Percentiles rank a stretch among this genome's conserved stretches.
These are phyloP conservation scores for Drosophila seguyi DNA, from an alignment of 1,140 invertebrate genomes.

Conservation along the genomic window DNA sequence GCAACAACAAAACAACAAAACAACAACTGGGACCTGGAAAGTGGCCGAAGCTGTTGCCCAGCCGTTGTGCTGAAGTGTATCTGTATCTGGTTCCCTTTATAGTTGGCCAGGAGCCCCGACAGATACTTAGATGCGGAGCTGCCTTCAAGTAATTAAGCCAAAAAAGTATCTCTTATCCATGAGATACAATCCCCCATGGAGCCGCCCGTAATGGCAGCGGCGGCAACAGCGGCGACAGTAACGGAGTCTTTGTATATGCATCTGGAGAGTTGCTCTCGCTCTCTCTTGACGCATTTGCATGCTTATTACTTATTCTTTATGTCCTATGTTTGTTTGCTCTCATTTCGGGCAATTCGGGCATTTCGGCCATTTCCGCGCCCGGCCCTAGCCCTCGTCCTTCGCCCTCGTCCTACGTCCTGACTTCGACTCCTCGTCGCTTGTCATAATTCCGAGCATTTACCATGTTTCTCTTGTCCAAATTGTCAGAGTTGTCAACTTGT, in stretches of 20 bases:
- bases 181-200: conserved; percentile 30
- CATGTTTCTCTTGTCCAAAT: conserved; percentile 75
- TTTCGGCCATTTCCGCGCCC: background rate
- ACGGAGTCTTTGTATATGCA: conserved; percentile 48
- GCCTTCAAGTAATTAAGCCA: conserved; percentile 62
- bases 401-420: conserved; percentile 2
- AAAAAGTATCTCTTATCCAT: conserved; percentile 65
- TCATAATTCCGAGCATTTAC: conserved; percentile 71
- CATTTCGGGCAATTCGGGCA: conserved; percentile 7
- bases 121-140: conserved; percentile 35
- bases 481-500: conserved; percentile 75
- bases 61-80: conserved; percentile 15
- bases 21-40: conserved; percentile 7
- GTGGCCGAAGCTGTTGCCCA: conserved; percentile 5
- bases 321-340: conserved; percentile 52
- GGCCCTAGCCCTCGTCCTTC: background rate
- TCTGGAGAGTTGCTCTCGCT: conserved; percentile 48
- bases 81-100: conserved; percentile 44
- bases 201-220: background rate
- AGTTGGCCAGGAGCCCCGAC: conserved; percentile 20
- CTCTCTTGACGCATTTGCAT: conserved; percentile 56
- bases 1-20: too few relatives aligned
- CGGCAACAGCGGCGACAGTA: conserved; percentile 8
- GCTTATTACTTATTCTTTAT: conserved; percentile 71
- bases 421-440: conserved; percentile 60